Percentiles rank a stretch among this genome's conserved stretches.
phyloP scores from a whole-genome alignment of 2,797 vertebrate genomes.

The Pseudochirops corinnae region DNA sequence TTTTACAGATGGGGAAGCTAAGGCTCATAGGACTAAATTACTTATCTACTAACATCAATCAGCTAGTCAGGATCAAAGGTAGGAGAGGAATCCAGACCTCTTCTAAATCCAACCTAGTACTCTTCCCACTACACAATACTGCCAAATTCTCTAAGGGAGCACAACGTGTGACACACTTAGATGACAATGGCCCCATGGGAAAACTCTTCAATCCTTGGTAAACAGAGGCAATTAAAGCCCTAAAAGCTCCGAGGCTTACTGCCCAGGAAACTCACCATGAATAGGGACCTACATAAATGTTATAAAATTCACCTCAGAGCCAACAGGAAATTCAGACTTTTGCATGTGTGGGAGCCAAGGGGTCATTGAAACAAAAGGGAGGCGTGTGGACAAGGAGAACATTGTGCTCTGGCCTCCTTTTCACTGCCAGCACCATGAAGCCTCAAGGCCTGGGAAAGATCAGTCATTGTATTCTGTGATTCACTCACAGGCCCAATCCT shows the following conservation, averaged over 20 bases:
- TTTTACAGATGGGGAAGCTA: not conserved
- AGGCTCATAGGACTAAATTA: not conserved
- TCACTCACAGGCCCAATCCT: constrained; percentile 43
- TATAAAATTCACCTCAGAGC: constrained; percentile 88
- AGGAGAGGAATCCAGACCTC: not conserved
- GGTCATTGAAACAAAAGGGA: constrained; percentile 85
- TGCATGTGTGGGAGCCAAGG: constrained; percentile 83
- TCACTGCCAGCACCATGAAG: constrained; percentile 47
- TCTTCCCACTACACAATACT: not conserved
- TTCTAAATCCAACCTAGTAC: not conserved
- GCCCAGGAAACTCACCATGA: constrained; percentile 86
- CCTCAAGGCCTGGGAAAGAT: constrained; percentile 68
- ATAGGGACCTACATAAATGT: constrained; percentile 88
- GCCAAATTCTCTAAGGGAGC: constrained; percentile 68
- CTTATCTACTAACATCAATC: not conserved
- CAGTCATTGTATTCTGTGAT: constrained; percentile 63
- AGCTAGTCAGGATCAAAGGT: not conserved
- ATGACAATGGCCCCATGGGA: constrained; percentile 80
- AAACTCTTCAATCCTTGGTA: constrained; percentile 82
- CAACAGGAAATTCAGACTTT: constrained; percentile 89
- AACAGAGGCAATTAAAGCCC: constrained; percentile 86
- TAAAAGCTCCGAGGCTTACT: constrained; percentile 85
- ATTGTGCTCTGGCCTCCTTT: constrained; percentile 63
- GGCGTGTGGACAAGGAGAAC: constrained; percentile 79
- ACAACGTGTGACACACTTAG: constrained; percentile 81